Percentiles rank a stretch among this genome's conserved stretches.
Conservation (phyloP, 2,113 vertebrate species). For the Isurus oxyrinchus region DNA sequence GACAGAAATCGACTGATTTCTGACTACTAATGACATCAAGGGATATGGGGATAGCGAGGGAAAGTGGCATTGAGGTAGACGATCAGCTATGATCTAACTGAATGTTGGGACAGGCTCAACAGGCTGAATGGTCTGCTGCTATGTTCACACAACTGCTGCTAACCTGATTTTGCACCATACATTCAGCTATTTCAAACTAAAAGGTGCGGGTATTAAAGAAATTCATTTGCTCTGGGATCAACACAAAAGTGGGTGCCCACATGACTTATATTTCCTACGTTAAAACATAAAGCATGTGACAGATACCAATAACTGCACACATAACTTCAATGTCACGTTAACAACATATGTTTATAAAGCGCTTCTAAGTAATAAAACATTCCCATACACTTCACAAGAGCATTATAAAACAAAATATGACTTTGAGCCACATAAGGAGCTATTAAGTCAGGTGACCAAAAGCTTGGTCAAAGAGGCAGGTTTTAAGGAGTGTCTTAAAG, state of each 20-base stretch:
- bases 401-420: neutral
- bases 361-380: neutral
- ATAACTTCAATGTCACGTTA: neutral
- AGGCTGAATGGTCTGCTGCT: too few relatives aligned
- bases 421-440: too few relatives aligned
- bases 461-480: neutral
- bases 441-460: neutral
- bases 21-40: too few relatives aligned
- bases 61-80: too few relatives aligned
- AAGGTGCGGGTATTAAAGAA: neutral
- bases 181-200: neutral
- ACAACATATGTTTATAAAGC: too few relatives aligned
- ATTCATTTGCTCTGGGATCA: neutral
- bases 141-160: neutral
- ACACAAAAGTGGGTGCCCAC: neutral
- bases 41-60: too few relatives aligned
- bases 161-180: neutral
- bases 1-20: too few relatives aligned
- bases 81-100: too few relatives aligned
- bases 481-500: neutral
- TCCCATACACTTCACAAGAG: neutral
- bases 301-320: neutral
- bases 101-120: too few relatives aligned
- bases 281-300: neutral
- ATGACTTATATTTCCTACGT: neutral